Percentiles rank a stretch among this genome's conserved stretches.
phyloP scores from a whole-genome alignment of 2,888 invertebrate genomes.

The Parnassius glacialis region DNA sequence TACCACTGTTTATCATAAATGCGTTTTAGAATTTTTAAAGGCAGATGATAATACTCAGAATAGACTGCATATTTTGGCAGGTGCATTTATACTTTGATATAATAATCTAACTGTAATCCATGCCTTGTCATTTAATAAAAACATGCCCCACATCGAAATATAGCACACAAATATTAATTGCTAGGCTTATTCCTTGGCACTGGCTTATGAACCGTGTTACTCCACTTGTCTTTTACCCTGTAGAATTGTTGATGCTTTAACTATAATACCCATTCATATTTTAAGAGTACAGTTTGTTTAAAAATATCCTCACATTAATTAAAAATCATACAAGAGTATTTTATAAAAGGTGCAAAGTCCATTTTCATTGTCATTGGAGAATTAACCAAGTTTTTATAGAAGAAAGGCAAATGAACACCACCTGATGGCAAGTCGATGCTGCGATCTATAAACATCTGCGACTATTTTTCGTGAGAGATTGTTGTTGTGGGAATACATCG shows the following conservation, averaged over 20 bases:
- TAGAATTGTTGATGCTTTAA: neutral
- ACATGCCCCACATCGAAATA: constrained; percentile 19
- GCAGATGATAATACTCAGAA: neutral
- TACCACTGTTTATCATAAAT: too few relatives aligned
- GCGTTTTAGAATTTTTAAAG: neutral
- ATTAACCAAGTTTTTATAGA: too few relatives aligned
- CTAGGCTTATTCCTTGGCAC: constrained; percentile 22
- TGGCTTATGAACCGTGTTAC: constrained; percentile 15
- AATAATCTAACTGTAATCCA: constrained; percentile 16
- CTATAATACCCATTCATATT: constrained; percentile 12
- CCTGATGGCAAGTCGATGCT: too few relatives aligned
- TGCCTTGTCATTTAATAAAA: constrained; percentile 20
- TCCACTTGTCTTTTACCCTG: constrained; percentile 5
- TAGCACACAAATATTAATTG: constrained; percentile 20
- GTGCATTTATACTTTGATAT: constrained; percentile 13
- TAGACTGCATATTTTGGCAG: constrained; percentile 24
- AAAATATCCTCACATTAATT: too few relatives aligned
- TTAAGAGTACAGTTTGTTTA: neutral
- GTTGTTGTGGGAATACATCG: too few relatives aligned
- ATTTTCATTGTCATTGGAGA: too few relatives aligned
- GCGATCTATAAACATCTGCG: too few relatives aligned
- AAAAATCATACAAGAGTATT: too few relatives aligned
- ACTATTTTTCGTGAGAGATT: too few relatives aligned
- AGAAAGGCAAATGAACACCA: too few relatives aligned
- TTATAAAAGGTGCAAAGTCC: too few relatives aligned